Percentiles rank a stretch among this genome's conserved stretches.
Conservation (phyloP, 2,888 invertebrate genomes). For the Lamproptera curius region DNA sequence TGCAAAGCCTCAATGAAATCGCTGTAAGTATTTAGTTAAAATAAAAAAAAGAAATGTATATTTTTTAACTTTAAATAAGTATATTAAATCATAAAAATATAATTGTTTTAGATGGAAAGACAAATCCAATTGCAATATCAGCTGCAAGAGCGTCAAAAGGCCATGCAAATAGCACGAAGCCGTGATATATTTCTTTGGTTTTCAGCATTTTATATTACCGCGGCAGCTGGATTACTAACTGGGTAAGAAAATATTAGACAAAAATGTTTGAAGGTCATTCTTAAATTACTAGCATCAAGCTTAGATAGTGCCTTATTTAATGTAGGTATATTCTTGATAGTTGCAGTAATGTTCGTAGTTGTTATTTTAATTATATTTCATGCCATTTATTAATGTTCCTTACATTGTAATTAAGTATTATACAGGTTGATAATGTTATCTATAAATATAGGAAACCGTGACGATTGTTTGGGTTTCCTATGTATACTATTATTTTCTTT, state of each 20-base stretch:
- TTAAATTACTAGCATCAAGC: too few species aligned
- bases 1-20: constrained; percentile 81
- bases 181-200: constrained; percentile 87
- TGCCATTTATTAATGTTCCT: too few species aligned
- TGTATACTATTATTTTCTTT: too few species aligned
- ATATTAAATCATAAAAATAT: neutral
- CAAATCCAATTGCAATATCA: constrained; percentile 90
- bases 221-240: constrained; percentile 70
- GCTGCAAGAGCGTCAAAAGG: constrained; percentile 85
- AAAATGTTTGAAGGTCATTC: too few species aligned
- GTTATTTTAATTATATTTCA: too few species aligned
- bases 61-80: neutral
- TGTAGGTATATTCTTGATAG: too few species aligned
- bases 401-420: too few species aligned
- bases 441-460: too few species aligned
- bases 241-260: constrained; percentile 53
- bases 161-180: constrained; percentile 83
- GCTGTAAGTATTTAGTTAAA: constrained; percentile 61
- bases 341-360: too few species aligned
- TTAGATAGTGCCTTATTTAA: too few species aligned
- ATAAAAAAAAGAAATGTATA: neutral
- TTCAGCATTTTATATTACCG: constrained; percentile 80
- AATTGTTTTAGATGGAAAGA: constrained; percentile 81
- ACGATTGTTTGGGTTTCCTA: too few species aligned
- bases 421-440: too few species aligned